Evolutionary conservation across 2,888 invertebrate genomes (phyloP).

Genomic region (Perizoma flavofasciatum): DNA sequence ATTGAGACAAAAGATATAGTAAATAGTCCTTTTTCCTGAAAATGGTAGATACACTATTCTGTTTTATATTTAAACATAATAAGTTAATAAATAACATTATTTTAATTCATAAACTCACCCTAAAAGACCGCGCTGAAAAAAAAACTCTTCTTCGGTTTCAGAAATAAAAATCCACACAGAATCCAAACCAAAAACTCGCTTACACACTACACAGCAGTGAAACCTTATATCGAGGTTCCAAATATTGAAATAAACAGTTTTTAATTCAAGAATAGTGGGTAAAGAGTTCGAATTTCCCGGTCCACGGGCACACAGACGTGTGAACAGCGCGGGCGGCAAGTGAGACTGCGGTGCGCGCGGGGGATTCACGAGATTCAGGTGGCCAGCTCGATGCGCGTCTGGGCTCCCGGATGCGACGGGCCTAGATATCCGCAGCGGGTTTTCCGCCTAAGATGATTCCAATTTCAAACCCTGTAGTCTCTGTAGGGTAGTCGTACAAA

Average conservation of each 20-base stretch:
- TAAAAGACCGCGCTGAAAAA: conserved; percentile 32
- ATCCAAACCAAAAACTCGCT: conserved; percentile 26
- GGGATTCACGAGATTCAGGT: conserved; percentile 52
- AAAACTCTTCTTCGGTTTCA: conserved; percentile 27
- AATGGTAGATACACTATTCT: too few relatives aligned
- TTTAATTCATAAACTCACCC: conserved; percentile 34
- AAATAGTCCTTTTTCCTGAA: too few relatives aligned
- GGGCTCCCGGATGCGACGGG: conserved; percentile 49
- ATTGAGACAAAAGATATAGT: neutral
- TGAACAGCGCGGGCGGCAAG: conserved; percentile 10
- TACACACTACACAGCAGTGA: conserved; percentile 24
- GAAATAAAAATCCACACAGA: conserved; percentile 28
- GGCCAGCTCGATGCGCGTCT: conserved; percentile 55
- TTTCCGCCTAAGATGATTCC: conserved; percentile 30
- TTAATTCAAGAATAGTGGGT: conserved; percentile 20
- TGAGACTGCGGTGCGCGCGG: conserved; percentile 26
- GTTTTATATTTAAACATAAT: too few relatives aligned
- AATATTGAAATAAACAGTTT: conserved; percentile 11
- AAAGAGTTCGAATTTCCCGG: conserved; percentile 18
- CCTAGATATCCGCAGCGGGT: conserved; percentile 47
- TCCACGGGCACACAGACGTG: conserved; percentile 13
- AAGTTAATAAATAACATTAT: neutral
- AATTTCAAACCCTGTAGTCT: conserved; percentile 7
- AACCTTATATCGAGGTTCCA: conserved; percentile 6
- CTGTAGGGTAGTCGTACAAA: neutral